Base-by-base conservation (phyloP, 1,140 invertebrate species). In the Ceratina japonica region DNA sequence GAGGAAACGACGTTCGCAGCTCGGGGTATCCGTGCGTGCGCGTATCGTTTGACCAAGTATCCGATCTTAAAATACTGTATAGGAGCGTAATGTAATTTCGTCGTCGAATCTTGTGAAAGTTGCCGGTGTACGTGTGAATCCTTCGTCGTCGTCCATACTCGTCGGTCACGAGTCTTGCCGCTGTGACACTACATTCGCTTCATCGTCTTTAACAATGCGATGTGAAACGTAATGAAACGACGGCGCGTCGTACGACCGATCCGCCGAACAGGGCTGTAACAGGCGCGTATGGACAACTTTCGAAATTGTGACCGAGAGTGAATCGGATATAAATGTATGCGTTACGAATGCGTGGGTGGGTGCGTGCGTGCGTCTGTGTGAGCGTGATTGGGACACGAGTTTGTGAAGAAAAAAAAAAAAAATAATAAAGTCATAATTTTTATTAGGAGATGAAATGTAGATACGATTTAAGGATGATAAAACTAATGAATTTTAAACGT, bases 371-470 rank as follows among this genome's bases (percentile, higher is more conserved):
- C 37, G 37, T 44, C 10, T 44, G 22, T 12, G 31, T 62, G 18
- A 61, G 58, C 62, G 51, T 58, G 63, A 70, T 73, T 87, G 87
- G 85, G 82, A 75, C 83, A 89, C 83, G 73, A 84, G 83, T 89
- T 89, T 88, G 89, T 89, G 86, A 82, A 83, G 68, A 15, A 66
- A 66, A 24, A 52, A 24, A 22, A 49, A n/a, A n/a, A 65, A 49
- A 20, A 16, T 86, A 87, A 85, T 44, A 10, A 44, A 44, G 10
- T 44, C 37, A 87, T 90, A 86, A 87, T 87, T 91, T 90, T 89
- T 90, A 89, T 87, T 91, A 90, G 84, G 75, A 87, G 88, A 83
- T 87, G 84, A 88, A 81, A 79, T 69, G 54, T 69, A 81, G 51
- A 66, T 62, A 62, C 27, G n/a, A 58, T 62, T 83, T 68, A 66